Percentiles rank a stretch among this genome's conserved stretches.
Conservation (phyloP, 2,888 invertebrate genomes). For the Hypomecis atomaria region DNA sequence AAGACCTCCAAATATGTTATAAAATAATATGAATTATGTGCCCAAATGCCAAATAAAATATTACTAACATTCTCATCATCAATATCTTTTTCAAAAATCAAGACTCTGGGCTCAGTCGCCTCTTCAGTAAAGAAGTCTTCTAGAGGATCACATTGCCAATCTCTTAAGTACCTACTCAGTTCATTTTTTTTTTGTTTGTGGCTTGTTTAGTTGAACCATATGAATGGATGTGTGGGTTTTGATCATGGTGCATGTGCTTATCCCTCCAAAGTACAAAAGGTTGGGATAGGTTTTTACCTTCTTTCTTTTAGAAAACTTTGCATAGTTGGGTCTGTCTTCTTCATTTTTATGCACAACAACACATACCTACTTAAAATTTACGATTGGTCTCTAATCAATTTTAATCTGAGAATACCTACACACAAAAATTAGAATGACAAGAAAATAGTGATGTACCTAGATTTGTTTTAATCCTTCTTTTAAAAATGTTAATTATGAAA, state of each 20-base stretch:
- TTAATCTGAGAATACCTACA: too few relatives aligned
- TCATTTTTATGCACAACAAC: not conserved
- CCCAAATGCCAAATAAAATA: constrained; percentile 52
- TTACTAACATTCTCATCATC: constrained; percentile 12
- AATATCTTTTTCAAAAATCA: too few relatives aligned
- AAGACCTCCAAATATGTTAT: not conserved
- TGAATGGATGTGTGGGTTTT: constrained; percentile 7
- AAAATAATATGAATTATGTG: constrained; percentile 18
- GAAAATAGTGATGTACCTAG: too few relatives aligned
- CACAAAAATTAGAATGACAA: too few relatives aligned
- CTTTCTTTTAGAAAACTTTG: not conserved
- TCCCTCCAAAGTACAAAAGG: constrained; percentile 53
- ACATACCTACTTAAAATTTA: not conserved
- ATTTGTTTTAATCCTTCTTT: too few relatives aligned
- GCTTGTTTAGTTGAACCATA: constrained; percentile 9
- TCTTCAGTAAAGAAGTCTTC: constrained; percentile 43
- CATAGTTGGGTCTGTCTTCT: not conserved
- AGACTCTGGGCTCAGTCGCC: constrained; percentile 44
- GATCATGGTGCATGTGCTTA: constrained; percentile 47
- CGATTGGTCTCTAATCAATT: too few relatives aligned
- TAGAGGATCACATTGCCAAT: constrained; percentile 43
- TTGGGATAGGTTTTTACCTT: constrained; percentile 25
- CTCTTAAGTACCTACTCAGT: constrained; percentile 48
- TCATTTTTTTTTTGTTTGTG: constrained; percentile 34
- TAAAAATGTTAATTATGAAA: too few relatives aligned